Evolutionary conservation across 2,888 invertebrate genomes (phyloP), one percentile per base, ranked within the genome.

Genomic region (Lasius platythorax): DNA sequence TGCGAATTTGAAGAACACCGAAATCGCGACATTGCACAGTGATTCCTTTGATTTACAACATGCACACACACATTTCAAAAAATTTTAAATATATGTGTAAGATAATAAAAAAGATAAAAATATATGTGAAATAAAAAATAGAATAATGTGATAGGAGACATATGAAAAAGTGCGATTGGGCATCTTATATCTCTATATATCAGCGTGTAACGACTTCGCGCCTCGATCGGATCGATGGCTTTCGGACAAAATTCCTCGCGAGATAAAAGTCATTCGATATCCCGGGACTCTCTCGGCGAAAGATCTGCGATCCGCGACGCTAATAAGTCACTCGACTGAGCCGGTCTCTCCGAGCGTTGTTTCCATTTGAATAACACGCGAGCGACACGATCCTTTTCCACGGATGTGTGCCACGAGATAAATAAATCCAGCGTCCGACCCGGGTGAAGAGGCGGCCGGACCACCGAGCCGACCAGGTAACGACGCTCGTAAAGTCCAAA

Each of bases 361-460:
- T 87, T 92, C 89, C 92, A 94, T 94, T 94, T 94, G 92, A 94
- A 94, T 94, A 94, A 94, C 94, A 93, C 89, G 93, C 87, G 86
- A 88, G 82, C 93, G 91, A 94, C 93, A 93, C 91, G 92, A 91
- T 91, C 91, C 92, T 90, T 89, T 90, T 90, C 91, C 91, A 89
- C 90, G 92, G 91, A 92, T 91, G 90, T 92, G 89, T 90, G 91
- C 85, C 90, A 88, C 89, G 90, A 89, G 87, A 93, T 93, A 89
- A 88, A 93, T 93, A 93, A 93, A 93, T 93, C 89, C 87, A 87
- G 84, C 76, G 64, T 63, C 67, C 11, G 70, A 28, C 23, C 53
- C 70, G 72, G 84, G 82, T 83, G 86, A 89, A 87, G 85, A 85
- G 85, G 89, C 85, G 86, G 86, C 83, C 85, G 91, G 93, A 92